These are phyloP conservation scores for Henricia sp. DNA, from an alignment of 53 echinoderm and acorn worm species.

Conservation along the genomic window DNA sequence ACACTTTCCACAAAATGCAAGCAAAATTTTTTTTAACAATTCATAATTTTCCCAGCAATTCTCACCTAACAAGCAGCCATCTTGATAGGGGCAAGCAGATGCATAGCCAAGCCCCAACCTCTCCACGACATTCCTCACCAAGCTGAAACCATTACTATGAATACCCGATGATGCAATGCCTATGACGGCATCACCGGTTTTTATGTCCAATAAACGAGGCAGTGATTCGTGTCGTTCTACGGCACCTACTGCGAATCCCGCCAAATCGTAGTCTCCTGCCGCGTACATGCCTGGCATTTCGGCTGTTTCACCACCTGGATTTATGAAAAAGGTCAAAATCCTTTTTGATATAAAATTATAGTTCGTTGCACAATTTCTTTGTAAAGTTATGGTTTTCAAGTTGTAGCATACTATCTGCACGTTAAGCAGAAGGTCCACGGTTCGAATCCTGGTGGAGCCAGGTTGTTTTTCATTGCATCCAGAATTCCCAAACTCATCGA, in stretches of 20 bases:
- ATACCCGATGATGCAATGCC: slow-evolving; percentile 97
- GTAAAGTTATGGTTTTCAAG: too few relatives aligned
- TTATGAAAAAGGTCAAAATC: too few relatives aligned
- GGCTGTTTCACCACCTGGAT: slow-evolving; percentile 97
- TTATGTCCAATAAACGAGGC: slow-evolving; percentile 74
- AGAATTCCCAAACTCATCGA: too few relatives aligned
- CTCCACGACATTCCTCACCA: slow-evolving; percentile 84
- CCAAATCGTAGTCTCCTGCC: slow-evolving; percentile 87
- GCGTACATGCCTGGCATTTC: slow-evolving; percentile 98
- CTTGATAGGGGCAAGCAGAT: slow-evolving; percentile 78
- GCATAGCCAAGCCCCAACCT: slow-evolving; percentile 72
- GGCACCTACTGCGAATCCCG: slow-evolving; percentile 94
- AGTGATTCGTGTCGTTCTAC: slow-evolving; percentile 80
- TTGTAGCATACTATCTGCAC: too few relatives aligned
- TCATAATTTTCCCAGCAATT: not conserved
- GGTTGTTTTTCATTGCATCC: too few relatives aligned
- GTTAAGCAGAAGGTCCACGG: too few relatives aligned
- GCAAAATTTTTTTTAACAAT: not conserved
- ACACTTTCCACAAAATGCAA: too few relatives aligned
- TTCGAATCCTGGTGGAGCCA: too few relatives aligned
- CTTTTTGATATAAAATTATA: too few relatives aligned
- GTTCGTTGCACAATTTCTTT: too few relatives aligned
- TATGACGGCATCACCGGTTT: slow-evolving; percentile 81
- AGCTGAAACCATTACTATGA: slow-evolving; percentile 98
- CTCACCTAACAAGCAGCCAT: slow-evolving; percentile 80